Conservation (phyloP, 2,888 invertebrate species). For the Caenorhabditis auriculariae region DNA sequence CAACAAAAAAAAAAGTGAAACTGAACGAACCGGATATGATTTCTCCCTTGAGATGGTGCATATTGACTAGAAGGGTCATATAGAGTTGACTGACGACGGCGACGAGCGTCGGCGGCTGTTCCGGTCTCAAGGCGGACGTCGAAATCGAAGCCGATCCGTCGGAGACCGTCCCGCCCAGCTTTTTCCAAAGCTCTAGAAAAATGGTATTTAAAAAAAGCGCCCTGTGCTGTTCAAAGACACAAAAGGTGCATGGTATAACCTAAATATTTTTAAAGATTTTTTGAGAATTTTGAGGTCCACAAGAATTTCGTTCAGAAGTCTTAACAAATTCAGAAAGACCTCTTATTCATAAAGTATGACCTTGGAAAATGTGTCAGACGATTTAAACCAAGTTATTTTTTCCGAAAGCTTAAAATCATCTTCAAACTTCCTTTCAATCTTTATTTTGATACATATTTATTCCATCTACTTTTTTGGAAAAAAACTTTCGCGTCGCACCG, state of each 20-base stretch:
- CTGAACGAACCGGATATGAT: slow-evolving; percentile 79
- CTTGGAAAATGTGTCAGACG: no score
- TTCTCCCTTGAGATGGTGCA: slow-evolving; percentile 86
- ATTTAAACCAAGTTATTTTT: no score
- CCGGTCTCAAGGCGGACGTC: slow-evolving; percentile 6
- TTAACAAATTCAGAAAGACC: neutral
- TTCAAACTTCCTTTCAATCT: no score
- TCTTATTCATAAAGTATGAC: neutral
- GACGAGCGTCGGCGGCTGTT: slow-evolving; percentile 72
- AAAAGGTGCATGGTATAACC: neutral
- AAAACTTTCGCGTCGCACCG: no score
- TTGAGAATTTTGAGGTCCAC: neutral
- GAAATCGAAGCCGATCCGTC: slow-evolving; percentile 12
- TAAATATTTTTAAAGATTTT: no score
- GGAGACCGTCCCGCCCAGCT: slow-evolving; percentile 25
- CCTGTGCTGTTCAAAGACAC: neutral
- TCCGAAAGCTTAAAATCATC: no score
- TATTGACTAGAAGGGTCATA: slow-evolving; percentile 83
- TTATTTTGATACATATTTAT: no score
- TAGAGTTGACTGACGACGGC: slow-evolving; percentile 87
- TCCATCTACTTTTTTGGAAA: no score
- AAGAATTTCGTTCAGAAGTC: no score
- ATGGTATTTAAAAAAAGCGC: neutral
- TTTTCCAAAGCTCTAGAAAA: slow-evolving; percentile 23
- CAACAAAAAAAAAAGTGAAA: slow-evolving; percentile 9